Conservation (phyloP, 2,888 invertebrate genomes). For the Himalopsyche japonica region DNA sequence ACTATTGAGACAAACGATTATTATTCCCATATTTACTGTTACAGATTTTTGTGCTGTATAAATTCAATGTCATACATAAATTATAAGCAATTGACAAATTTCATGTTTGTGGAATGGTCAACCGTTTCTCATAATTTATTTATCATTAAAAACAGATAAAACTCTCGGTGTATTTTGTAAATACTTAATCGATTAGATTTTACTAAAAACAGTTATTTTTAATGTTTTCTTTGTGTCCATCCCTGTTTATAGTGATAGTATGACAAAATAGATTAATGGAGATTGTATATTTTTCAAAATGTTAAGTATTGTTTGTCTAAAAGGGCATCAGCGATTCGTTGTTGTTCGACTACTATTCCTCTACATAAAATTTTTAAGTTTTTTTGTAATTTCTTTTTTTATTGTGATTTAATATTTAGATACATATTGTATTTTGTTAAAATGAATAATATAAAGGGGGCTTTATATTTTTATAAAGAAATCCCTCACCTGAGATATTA, state of each 20-base stretch:
- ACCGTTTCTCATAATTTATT: background rate
- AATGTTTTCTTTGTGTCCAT: background rate
- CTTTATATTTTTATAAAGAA: constrained; percentile 12
- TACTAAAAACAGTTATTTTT: background rate
- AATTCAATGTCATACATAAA: background rate
- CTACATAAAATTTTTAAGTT: background rate
- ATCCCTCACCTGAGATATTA: constrained; percentile 24
- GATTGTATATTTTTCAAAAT: constrained; percentile 6
- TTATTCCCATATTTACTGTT: background rate
- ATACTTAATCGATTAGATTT: background rate
- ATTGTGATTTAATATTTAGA: background rate
- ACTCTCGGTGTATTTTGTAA: background rate
- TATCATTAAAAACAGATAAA: background rate
- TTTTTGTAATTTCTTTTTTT: background rate
- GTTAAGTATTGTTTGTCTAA: background rate
- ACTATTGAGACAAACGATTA: background rate
- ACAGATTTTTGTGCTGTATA: background rate
- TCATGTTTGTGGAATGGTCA: background rate
- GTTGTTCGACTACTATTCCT: background rate
- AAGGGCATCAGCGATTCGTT: background rate
- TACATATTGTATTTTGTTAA: background rate
- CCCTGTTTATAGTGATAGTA: background rate
- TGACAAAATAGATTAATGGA: background rate
- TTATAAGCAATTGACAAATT: too few species aligned
- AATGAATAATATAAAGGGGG: background rate